Evolutionary conservation across 2,113 vertebrate genomes (phyloP).

Genomic region (Notarius lentiginosus): DNA sequence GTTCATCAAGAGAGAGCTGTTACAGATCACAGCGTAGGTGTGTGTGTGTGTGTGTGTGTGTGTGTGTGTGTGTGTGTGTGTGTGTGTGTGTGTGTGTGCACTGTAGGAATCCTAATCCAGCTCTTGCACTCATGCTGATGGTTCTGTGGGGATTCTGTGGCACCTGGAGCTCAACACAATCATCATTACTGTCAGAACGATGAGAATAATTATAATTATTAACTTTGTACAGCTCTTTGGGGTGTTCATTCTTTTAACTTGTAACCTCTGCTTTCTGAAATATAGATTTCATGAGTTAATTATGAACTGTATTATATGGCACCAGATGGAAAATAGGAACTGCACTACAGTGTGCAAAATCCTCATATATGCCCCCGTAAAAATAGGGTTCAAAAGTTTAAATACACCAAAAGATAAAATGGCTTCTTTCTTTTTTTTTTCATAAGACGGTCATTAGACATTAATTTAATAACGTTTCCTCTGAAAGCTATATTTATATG

Average conservation of each 20-base stretch:
- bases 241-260: neutral
- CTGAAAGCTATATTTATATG: neutral
- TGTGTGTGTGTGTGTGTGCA: neutral
- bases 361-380: neutral
- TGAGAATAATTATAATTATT: conserved; percentile 15
- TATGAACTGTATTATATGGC: neutral
- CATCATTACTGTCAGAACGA: conserved; percentile 11
- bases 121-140: neutral
- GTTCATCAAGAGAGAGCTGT: neutral
- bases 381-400: neutral
- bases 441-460: neutral
- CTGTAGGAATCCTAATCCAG: neutral
- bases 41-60: neutral
- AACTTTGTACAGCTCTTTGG: neutral
- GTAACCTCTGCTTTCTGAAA: neutral
- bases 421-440: neutral
- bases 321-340: neutral
- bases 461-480: neutral
- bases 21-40: neutral
- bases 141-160: neutral
- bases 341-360: neutral
- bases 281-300: neutral
- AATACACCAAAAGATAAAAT: neutral
- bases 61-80: neutral
- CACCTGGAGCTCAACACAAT: conserved; percentile 4